Evolutionary conservation across 2,888 invertebrate species (phyloP).

Genomic region (Uloborus plumipes): DNA sequence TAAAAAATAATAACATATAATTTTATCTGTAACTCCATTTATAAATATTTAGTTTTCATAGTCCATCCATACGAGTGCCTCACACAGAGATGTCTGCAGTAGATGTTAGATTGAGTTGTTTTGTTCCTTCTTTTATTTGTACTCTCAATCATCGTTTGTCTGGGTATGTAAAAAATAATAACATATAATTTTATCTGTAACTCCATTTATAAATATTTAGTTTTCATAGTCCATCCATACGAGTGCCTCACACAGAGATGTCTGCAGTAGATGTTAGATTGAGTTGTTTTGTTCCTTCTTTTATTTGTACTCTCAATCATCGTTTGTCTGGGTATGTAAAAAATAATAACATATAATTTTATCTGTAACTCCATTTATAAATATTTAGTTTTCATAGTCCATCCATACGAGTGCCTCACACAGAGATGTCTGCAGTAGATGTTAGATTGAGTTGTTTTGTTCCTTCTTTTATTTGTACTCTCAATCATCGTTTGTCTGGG

Average conservation of each 20-base stretch:
- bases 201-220: not conserved
- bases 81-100: not conserved
- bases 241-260: too few relatives aligned
- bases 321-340: constrained; percentile 13
- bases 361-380: not conserved
- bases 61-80: too few relatives aligned
- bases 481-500: too few relatives aligned
- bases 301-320: not conserved
- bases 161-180: constrained; percentile 10
- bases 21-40: not conserved
- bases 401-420: too few relatives aligned
- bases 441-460: too few relatives aligned
- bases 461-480: too few relatives aligned
- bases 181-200: not conserved
- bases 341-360: not conserved
- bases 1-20: too few relatives aligned
- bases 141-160: not conserved
- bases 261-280: not conserved
- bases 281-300: constrained; percentile 17
- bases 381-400: too few relatives aligned
- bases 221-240: too few relatives aligned
- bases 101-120: constrained; percentile 7
- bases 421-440: too few relatives aligned
- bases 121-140: constrained; percentile 20
- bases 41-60: too few relatives aligned